These are phyloP conservation scores for Leptodactylus fuscus DNA, from an alignment of 2,113 vertebrate genomes.

Conservation along the genomic window DNA sequence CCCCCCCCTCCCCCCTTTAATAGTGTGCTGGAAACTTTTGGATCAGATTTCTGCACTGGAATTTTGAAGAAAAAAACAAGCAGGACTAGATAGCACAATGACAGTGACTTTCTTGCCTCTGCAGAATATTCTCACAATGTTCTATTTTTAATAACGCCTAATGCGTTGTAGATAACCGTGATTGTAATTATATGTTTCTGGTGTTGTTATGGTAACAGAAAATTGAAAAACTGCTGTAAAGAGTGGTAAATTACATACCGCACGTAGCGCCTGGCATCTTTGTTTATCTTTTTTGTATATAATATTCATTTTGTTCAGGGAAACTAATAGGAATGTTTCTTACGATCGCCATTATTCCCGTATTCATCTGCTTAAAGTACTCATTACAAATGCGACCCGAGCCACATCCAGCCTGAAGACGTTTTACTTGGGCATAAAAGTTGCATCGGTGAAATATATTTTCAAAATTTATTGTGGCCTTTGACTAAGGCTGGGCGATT, in stretches of 20 bases:
- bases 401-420: too few species aligned
- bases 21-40: too few species aligned
- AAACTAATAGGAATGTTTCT: not conserved
- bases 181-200: conserved; percentile 67
- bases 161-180: conserved; percentile 58
- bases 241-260: conserved; percentile 63
- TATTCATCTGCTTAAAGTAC: not conserved
- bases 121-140: conserved; percentile 61
- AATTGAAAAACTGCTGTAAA: conserved; percentile 61
- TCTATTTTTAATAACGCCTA: conserved; percentile 65
- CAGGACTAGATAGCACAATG: conserved; percentile 19
- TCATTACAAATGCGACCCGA: conserved; percentile 15
- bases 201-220: conserved; percentile 70
- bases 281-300: conserved; percentile 52
- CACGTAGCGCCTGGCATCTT: conserved; percentile 23
- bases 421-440: too few species aligned
- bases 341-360: not conserved
- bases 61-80: too few species aligned
- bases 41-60: too few species aligned
- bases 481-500: too few species aligned
- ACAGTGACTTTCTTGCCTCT: conserved; percentile 34
- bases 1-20: too few species aligned
- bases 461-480: too few species aligned
- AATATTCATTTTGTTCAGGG: conserved; percentile 53
- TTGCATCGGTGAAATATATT: too few species aligned